Evolutionary conservation across 1,140 invertebrate species (phyloP).

Genomic region (Cardiocondyla obscurior): DNA sequence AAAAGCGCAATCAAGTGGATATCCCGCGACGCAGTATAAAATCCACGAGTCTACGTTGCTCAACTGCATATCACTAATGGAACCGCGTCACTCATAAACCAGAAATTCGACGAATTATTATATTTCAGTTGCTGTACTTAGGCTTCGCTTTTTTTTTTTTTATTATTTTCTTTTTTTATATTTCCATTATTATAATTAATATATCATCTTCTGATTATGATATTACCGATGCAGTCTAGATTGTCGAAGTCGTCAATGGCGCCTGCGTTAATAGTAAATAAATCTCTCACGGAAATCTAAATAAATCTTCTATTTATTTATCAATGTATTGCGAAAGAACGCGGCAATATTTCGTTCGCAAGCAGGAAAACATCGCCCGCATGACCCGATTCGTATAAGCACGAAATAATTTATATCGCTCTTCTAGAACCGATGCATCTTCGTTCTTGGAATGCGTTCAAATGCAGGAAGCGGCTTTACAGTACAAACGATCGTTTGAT

Average conservation of each 20-base stretch:
- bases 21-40: constrained; percentile 32
- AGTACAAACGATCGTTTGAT: constrained; percentile 52
- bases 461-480: constrained; percentile 53
- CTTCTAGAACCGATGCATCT: constrained; percentile 50
- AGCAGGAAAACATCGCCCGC: constrained; percentile 40
- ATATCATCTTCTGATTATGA: background rate
- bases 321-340: constrained; percentile 11
- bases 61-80: constrained; percentile 36
- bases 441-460: constrained; percentile 57
- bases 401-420: constrained; percentile 55
- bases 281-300: background rate
- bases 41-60: constrained; percentile 17
- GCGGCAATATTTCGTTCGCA: constrained; percentile 26
- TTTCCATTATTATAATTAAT: background rate
- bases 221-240: background rate
- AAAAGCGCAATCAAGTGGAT: constrained; percentile 55
- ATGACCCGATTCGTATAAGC: constrained; percentile 50
- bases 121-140: background rate
- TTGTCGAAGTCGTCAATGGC: background rate
- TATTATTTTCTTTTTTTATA: background rate
- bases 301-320: constrained; percentile 20
- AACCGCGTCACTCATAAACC: constrained; percentile 5
- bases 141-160: background rate
- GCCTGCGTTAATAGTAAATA: no score
- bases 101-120: constrained; percentile 3